Evolutionary conservation across 2,797 vertebrate genomes (phyloP).

Genomic region (Otolemur crassicaudatus): DNA sequence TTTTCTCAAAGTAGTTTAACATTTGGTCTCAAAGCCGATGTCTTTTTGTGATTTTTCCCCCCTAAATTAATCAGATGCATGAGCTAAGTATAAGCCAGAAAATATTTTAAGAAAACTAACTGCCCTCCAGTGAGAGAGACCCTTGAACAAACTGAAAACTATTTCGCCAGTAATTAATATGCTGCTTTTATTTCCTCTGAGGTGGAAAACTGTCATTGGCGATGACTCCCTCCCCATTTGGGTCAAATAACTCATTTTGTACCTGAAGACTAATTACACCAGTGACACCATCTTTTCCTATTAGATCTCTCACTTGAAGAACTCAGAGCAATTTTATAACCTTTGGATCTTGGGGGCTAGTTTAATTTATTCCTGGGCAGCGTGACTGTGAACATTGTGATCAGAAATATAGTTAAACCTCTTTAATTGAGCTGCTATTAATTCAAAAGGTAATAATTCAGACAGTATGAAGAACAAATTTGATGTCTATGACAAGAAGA

Average conservation of each 20-base stretch:
- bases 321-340: slow-evolving; percentile 58
- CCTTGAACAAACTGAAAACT: slow-evolving; percentile 38
- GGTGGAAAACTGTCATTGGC: slow-evolving; percentile 59
- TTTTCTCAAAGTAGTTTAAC: slow-evolving; percentile 74
- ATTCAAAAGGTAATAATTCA: slow-evolving; percentile 58
- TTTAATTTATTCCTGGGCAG: slow-evolving; percentile 53
- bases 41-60: not conserved
- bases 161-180: slow-evolving; percentile 66
- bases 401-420: slow-evolving; percentile 63
- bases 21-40: slow-evolving; percentile 53
- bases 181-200: slow-evolving; percentile 61
- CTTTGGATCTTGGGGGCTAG: slow-evolving; percentile 40
- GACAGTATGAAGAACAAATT: slow-evolving; percentile 38
- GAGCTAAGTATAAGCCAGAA: slow-evolving; percentile 74
- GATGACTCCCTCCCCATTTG: slow-evolving; percentile 54
- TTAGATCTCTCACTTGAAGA: slow-evolving; percentile 55
- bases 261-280: slow-evolving; percentile 65
- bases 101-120: slow-evolving; percentile 73
- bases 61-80: slow-evolving; percentile 59
- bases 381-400: slow-evolving; percentile 28
- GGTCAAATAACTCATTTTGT: slow-evolving; percentile 70
- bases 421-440: slow-evolving; percentile 59
- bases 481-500: slow-evolving; percentile 59
- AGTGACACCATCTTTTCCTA: slow-evolving; percentile 58
- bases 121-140: slow-evolving; percentile 1